phyloP scores from a whole-genome alignment of 2,888 invertebrate species.

The Seira sanloemensis region DNA sequence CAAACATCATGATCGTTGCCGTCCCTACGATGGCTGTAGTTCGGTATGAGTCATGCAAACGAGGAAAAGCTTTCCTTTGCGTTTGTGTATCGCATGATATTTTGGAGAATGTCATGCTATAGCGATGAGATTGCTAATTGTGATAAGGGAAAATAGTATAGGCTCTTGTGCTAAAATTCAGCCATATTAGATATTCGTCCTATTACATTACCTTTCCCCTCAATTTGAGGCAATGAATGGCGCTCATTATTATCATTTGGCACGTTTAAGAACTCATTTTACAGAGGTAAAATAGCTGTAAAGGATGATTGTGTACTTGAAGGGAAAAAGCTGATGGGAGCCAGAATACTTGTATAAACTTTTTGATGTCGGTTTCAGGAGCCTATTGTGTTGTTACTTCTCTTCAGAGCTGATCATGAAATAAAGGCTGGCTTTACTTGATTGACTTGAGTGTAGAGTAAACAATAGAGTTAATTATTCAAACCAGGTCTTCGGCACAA shows the following conservation, averaged over 20 bases:
- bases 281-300: too few relatives aligned
- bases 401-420: neutral
- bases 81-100: neutral
- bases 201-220: neutral
- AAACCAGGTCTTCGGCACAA: slow-evolving; percentile 31
- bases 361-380: too few relatives aligned
- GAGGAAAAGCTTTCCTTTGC: neutral
- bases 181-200: slow-evolving; percentile 13
- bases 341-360: too few relatives aligned
- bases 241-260: neutral
- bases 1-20: neutral
- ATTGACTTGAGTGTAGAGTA: slow-evolving; percentile 36
- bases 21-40: neutral
- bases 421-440: slow-evolving; percentile 23
- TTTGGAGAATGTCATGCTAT: neutral
- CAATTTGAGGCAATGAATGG: neutral
- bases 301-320: neutral
- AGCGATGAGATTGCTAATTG: slow-evolving; percentile 36
- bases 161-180: neutral
- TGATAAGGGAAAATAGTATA: slow-evolving; percentile 32
- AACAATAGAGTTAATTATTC: slow-evolving; percentile 63
- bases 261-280: neutral
- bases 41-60: slow-evolving; percentile 3
- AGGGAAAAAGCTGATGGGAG: neutral
- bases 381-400: neutral